phyloP scores from a whole-genome alignment of 2,113 vertebrate species.

The Silurus asotus region DNA sequence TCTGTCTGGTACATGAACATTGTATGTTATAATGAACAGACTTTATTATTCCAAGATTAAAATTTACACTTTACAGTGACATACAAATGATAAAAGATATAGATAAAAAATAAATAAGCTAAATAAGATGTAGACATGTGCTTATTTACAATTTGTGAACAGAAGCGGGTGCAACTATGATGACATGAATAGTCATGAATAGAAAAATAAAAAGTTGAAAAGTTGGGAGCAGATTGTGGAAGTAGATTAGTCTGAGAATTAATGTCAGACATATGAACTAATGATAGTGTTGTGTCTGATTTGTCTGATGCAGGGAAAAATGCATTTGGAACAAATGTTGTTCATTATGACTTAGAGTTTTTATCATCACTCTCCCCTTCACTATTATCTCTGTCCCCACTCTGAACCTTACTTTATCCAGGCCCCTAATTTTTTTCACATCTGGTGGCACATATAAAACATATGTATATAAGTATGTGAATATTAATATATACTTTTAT shows the following conservation, averaged over 20 bases:
- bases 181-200: not conserved
- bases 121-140: not conserved
- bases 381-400: not conserved
- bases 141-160: not conserved
- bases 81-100: not conserved
- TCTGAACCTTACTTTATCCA: not conserved
- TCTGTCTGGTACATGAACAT: not conserved
- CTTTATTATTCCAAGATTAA: not conserved
- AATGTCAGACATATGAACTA: not conserved
- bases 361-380: not conserved
- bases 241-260: no score
- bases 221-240: no score
- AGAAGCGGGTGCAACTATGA: not conserved
- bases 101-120: not conserved
- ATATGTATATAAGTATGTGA: no score
- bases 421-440: not conserved
- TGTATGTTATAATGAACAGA: no score
- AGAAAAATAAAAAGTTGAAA: not conserved
- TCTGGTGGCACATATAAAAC: not conserved
- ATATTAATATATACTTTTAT: no score
- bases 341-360: not conserved
- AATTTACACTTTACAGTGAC: not conserved
- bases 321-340: not conserved
- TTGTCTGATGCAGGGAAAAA: no score
- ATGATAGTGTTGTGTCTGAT: not conserved